Evolutionary conservation across 1,140 invertebrate genomes (phyloP).

Genomic region (Trichogramma pretiosum): DNA sequence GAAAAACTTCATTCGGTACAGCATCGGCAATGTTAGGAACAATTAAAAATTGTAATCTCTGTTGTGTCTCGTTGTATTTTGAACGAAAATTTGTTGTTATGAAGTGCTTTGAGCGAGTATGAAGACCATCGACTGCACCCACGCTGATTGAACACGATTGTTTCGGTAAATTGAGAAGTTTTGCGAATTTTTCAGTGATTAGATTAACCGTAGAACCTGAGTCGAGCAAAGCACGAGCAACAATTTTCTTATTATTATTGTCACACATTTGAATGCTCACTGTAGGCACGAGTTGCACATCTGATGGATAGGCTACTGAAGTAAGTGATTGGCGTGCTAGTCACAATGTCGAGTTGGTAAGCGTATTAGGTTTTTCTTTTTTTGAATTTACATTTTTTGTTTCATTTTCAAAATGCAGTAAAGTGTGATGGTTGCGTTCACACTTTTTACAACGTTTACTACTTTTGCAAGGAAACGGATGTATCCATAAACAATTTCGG

Average conservation of each 20-base stretch:
- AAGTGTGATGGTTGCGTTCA: background rate
- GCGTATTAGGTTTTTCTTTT: background rate
- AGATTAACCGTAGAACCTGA: background rate
- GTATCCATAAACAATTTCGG: background rate
- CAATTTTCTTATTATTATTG: background rate
- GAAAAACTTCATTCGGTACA: background rate
- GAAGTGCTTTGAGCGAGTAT: background rate
- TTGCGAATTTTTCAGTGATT: background rate
- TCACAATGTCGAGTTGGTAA: too few species aligned
- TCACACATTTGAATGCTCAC: too few species aligned
- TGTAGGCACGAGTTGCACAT: background rate
- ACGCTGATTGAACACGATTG: background rate
- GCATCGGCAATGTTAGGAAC: background rate
- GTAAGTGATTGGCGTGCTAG: background rate
- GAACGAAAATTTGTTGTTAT: background rate
- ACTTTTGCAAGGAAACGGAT: background rate
- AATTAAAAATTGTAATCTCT: background rate
- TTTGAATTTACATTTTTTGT: background rate
- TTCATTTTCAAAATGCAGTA: background rate
- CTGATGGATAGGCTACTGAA: background rate
- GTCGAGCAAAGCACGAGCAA: background rate
- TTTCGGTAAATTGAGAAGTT: background rate
- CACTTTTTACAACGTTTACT: background rate
- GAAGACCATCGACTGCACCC: background rate
- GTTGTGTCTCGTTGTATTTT: background rate